phyloP scores from a whole-genome alignment of 2,888 invertebrate species.

The Chloroclystis v-ata region DNA sequence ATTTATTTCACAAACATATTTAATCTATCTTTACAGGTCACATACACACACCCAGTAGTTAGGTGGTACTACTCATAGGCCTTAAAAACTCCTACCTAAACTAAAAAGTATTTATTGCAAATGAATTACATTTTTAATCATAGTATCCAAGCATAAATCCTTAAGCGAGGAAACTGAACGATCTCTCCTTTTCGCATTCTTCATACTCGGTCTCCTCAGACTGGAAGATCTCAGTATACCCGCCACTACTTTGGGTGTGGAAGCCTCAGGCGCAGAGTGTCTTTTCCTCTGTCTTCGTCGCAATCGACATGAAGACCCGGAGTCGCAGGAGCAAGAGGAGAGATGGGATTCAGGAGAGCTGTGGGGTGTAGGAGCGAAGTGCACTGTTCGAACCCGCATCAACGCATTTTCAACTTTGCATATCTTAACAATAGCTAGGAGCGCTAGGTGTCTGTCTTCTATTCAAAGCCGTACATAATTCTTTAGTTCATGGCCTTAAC shows the following conservation, averaged over 20 bases:
- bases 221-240: conserved; percentile 27
- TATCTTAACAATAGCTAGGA: conserved; percentile 19
- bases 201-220: conserved; percentile 32
- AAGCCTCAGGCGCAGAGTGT: conserved; percentile 19
- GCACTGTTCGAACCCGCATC: conserved; percentile 48
- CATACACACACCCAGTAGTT: no score
- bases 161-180: conserved; percentile 64
- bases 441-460: conserved; percentile 20
- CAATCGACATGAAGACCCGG: conserved; percentile 33
- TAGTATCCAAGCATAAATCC: conserved; percentile 75
- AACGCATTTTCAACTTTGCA: conserved; percentile 12
- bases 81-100: no score
- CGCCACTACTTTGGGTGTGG: conserved; percentile 20
- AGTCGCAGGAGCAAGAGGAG: conserved; percentile 26
- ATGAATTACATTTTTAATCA: conserved; percentile 76
- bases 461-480: conserved; percentile 15
- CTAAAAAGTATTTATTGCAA: no score
- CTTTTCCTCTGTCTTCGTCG: conserved; percentile 36
- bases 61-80: no score
- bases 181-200: conserved; percentile 50
- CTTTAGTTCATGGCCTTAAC: conserved; percentile 18
- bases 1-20: no score
- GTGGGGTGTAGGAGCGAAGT: conserved; percentile 60
- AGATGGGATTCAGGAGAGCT: conserved; percentile 39
- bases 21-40: no score